phyloP scores from a whole-genome alignment of 2,797 vertebrate species.

The Jordanella pulchra region DNA sequence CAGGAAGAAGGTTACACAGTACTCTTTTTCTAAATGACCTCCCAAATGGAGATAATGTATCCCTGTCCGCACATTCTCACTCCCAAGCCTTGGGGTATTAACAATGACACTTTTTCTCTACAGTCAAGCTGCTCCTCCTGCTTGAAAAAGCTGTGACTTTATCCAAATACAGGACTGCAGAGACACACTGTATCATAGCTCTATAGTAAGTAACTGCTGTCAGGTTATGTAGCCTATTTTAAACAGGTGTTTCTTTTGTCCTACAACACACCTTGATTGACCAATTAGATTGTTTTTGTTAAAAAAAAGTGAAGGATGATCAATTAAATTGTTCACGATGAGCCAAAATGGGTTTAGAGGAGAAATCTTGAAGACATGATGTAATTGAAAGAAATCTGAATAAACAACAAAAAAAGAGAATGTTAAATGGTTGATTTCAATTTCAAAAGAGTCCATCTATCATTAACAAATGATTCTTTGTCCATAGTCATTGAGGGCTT shows the following conservation, averaged over 20 bases:
- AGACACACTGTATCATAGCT: constrained; percentile 5
- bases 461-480: background rate
- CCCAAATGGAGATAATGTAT: constrained; percentile 56
- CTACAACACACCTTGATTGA: background rate
- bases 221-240: background rate
- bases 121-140: constrained; percentile 13
- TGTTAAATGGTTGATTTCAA: background rate
- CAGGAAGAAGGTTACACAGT: constrained; percentile 66
- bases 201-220: background rate
- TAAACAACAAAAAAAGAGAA: background rate
- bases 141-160: constrained; percentile 36
- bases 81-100: constrained; percentile 33
- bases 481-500: no score
- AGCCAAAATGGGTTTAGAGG: no score
- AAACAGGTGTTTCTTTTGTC: background rate
- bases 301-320: no score
- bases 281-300: background rate
- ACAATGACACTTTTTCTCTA: constrained; percentile 32
- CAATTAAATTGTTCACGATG: no score
- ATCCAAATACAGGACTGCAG: constrained; percentile 12
- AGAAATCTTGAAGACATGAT: no score
- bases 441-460: background rate
- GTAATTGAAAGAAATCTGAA: background rate
- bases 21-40: constrained; percentile 71
- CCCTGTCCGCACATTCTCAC: constrained; percentile 52